These are phyloP conservation scores for Brachionus manjavacas DNA, from an alignment of 1,140 invertebrate species.

Conservation along the genomic window DNA sequence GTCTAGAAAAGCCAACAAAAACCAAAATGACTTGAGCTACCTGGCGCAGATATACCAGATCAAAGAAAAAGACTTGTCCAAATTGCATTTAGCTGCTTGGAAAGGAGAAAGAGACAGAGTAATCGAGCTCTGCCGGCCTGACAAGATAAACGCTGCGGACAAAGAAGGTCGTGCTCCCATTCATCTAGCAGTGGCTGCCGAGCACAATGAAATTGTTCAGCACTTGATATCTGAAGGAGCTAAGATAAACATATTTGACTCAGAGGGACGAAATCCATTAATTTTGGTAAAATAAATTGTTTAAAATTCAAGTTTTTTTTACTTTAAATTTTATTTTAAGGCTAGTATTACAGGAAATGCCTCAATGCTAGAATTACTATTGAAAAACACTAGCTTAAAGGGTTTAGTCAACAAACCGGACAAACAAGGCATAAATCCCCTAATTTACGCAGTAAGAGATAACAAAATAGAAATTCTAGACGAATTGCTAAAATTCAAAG, in stretches of 20 bases:
- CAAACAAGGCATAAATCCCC: constrained; percentile 1
- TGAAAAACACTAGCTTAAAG: neutral
- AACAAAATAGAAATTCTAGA: constrained; percentile 17
- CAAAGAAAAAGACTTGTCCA: constrained; percentile 33
- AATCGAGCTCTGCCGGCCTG: constrained; percentile 15
- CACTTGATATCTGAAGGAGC: constrained; percentile 37
- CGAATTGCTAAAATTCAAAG: neutral
- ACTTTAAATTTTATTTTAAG: neutral
- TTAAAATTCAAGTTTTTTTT: neutral
- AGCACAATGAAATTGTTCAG: constrained; percentile 69
- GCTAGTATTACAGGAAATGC: constrained; percentile 11
- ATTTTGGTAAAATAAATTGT: constrained; percentile 17
- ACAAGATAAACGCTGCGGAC: constrained; percentile 72
- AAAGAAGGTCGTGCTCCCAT: constrained; percentile 80
- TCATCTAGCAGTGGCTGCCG: constrained; percentile 78
- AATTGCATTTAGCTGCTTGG: constrained; percentile 25
- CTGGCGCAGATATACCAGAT: neutral
- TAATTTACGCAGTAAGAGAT: constrained; percentile 18
- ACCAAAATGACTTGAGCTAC: constrained; percentile 8
- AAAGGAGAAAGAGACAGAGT: constrained; percentile 3
- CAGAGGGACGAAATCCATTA: neutral
- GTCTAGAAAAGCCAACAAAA: neutral
- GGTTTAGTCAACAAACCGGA: constrained; percentile 1
- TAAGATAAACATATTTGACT: constrained; percentile 8
- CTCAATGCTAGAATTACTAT: neutral